Evolutionary conservation across 1,140 invertebrate genomes (phyloP).

Genomic region (Papilio machaon): DNA sequence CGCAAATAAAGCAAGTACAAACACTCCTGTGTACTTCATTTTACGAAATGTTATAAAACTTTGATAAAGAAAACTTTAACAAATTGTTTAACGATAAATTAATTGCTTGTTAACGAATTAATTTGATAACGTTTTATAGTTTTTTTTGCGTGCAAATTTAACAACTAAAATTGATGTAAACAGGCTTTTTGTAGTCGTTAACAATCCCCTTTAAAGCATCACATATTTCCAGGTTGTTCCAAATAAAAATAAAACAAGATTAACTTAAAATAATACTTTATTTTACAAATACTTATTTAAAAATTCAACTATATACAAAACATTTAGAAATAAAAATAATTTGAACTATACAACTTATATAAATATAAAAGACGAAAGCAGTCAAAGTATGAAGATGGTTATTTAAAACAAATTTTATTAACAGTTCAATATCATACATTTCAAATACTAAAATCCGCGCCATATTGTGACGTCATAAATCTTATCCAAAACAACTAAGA

Average conservation of each 20-base stretch:
- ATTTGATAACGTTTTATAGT: constrained; percentile 18
- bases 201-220: no score
- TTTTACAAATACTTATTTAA: constrained; percentile 11
- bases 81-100: background rate
- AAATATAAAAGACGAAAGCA: constrained; percentile 16
- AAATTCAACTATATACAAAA: constrained; percentile 36
- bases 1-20: background rate
- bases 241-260: background rate
- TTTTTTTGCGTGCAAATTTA: background rate
- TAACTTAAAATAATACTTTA: constrained; percentile 23
- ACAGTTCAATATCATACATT: no score
- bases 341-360: constrained; percentile 22
- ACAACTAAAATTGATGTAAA: background rate
- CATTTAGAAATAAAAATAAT: constrained; percentile 7
- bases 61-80: background rate
- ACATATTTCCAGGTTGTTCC: no score
- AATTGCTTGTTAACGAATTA: constrained; percentile 1
- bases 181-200: no score
- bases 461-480: no score
- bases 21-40: background rate
- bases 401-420: no score
- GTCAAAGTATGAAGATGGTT: background rate
- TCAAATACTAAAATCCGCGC: no score
- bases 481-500: no score
- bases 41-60: background rate